Evolutionary conservation across 2,113 vertebrate genomes (phyloP).

Genomic region (Chaenogobius annularis): DNA sequence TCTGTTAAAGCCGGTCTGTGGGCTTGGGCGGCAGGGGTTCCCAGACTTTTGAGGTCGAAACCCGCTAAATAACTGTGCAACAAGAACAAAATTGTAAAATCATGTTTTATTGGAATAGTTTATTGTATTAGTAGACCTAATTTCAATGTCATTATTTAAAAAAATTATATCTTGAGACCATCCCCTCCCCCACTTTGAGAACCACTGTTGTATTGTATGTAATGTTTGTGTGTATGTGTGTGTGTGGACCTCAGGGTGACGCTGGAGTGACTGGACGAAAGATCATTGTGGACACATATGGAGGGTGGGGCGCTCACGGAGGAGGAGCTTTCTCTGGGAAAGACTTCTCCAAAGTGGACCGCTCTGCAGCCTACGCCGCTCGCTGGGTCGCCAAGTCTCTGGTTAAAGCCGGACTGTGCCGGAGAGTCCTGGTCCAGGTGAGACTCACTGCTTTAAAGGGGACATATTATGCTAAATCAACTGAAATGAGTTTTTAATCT

Average conservation of each 20-base stretch:
- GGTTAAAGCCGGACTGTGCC: slow-evolving; percentile 92
- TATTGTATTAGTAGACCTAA: no score
- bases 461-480: no score
- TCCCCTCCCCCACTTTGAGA: no score
- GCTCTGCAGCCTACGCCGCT: slow-evolving; percentile 92
- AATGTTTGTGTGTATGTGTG: no score
- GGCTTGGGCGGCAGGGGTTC: not conserved
- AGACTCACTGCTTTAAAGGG: not conserved
- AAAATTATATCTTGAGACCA: no score
- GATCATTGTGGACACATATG: slow-evolving; percentile 97
- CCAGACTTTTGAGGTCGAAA: no score
- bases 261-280: slow-evolving; percentile 95
- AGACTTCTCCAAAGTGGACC: slow-evolving; percentile 95
- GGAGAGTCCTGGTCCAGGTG: slow-evolving; percentile 94
- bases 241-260: slow-evolving; percentile 80
- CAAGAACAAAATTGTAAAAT: no score
- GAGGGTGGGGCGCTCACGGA: slow-evolving; percentile 96
- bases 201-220: not conserved
- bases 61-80: no score
- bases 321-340: slow-evolving; percentile 97
- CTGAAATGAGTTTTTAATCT: no score
- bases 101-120: no score
- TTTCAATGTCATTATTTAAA: no score
- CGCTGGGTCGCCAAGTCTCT: slow-evolving; percentile 98
- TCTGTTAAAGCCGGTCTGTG: not conserved